These are phyloP conservation scores for Odontocolon sp. DNA, from an alignment of 2,888 invertebrate genomes.

Conservation along the genomic window DNA sequence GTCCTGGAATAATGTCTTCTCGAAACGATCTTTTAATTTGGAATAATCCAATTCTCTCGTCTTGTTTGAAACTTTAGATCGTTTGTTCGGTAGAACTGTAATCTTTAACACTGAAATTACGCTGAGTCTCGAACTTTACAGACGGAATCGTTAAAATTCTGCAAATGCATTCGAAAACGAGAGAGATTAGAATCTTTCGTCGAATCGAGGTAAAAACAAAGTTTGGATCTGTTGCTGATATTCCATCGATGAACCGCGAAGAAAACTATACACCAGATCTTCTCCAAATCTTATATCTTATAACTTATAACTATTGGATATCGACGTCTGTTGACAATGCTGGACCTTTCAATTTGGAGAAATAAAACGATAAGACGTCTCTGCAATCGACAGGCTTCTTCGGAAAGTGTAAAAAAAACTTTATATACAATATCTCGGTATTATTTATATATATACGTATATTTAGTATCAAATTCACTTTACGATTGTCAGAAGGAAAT, in stretches of 20 bases:
- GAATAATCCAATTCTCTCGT: constrained; percentile 49
- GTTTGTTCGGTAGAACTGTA: constrained; percentile 21
- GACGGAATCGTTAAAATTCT: neutral
- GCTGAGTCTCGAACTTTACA: neutral
- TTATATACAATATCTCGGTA: too few species aligned
- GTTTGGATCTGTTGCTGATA: neutral
- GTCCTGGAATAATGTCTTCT: constrained; percentile 14
- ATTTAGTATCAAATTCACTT: too few species aligned
- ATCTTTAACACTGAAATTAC: neutral
- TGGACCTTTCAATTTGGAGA: constrained; percentile 35
- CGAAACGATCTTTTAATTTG: constrained; percentile 46
- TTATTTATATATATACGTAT: too few species aligned
- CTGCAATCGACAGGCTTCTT: constrained; percentile 57
- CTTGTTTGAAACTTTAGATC: constrained; percentile 29
- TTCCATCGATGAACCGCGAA: constrained; percentile 49
- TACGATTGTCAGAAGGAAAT: neutral
- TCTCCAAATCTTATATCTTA: too few species aligned
- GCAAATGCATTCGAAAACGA: constrained; percentile 23
- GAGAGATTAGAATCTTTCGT: constrained; percentile 39
- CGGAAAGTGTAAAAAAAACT: too few species aligned
- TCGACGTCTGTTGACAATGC: constrained; percentile 57
- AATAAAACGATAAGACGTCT: constrained; percentile 54
- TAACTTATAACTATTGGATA: too few species aligned
- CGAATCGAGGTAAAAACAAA: constrained; percentile 47
- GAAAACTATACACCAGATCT: constrained; percentile 47